phyloP scores from a whole-genome alignment of 2,888 invertebrate species.

The Chesias legatella region DNA sequence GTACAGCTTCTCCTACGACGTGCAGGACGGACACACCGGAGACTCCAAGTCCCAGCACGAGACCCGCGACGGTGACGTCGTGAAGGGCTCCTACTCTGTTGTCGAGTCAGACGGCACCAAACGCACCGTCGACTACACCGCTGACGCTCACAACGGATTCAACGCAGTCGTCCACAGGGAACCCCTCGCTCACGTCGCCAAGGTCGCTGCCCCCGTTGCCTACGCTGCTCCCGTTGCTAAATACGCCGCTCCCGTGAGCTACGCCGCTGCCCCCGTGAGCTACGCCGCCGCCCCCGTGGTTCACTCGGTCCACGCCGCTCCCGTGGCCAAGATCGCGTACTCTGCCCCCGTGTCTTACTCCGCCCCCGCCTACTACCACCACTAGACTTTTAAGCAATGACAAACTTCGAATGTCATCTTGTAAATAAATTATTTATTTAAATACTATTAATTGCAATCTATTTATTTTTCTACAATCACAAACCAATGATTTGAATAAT shows the following conservation, averaged over 20 bases:
- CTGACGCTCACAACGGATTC: conserved; percentile 73
- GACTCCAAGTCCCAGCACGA: conserved; percentile 74
- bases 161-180: conserved; percentile 74
- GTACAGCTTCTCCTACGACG: conserved; percentile 70
- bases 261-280: conserved; percentile 32
- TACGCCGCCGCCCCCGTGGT: conserved; percentile 31
- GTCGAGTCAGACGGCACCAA: conserved; percentile 72
- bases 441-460: conserved; percentile 20
- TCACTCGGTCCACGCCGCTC: conserved; percentile 36
- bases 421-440: conserved; percentile 53
- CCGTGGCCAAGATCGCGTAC: conserved; percentile 35
- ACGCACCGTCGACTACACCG: conserved; percentile 75
- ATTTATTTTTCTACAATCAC: conserved; percentile 1
- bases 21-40: conserved; percentile 71
- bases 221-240: conserved; percentile 32
- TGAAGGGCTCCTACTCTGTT: conserved; percentile 73
- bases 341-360: conserved; percentile 31
- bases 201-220: conserved; percentile 32
- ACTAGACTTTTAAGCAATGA: conserved; percentile 31
- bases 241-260: conserved; percentile 36
- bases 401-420: conserved; percentile 37
- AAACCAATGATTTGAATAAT: background rate
- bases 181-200: conserved; percentile 49
- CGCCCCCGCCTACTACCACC: conserved; percentile 42
- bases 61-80: conserved; percentile 71